Conservation (phyloP, 2,797 vertebrate genomes). For the Tauraco hartlaubi region DNA sequence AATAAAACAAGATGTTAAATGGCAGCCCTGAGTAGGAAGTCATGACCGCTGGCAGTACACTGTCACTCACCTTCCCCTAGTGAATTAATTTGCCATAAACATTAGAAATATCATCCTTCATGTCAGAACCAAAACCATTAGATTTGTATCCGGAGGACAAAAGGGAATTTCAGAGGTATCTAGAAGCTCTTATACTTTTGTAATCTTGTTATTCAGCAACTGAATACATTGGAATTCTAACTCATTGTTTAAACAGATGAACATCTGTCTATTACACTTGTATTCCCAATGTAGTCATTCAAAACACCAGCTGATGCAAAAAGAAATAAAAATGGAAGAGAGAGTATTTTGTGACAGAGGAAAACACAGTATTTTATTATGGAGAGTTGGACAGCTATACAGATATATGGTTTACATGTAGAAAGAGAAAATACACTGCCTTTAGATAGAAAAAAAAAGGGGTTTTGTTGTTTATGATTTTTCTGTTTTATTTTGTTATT, state of each 20-base stretch:
- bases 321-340: not conserved
- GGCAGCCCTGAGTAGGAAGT: constrained; percentile 81
- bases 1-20: constrained; percentile 81
- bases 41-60: constrained; percentile 80
- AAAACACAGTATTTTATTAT: not conserved
- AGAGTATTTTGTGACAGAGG: not conserved
- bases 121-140: constrained; percentile 83
- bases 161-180: constrained; percentile 79
- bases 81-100: constrained; percentile 89
- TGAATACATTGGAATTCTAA: constrained; percentile 36
- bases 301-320: constrained; percentile 54
- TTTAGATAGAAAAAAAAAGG: not conserved
- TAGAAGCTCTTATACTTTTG: constrained; percentile 54
- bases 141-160: constrained; percentile 83
- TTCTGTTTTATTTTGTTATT: not conserved
- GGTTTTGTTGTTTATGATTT: rapidly evolving
- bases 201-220: constrained; percentile 52
- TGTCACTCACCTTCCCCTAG: constrained; percentile 84
- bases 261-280: constrained; percentile 79
- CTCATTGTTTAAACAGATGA: constrained; percentile 74
- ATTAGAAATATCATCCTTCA: constrained; percentile 88
- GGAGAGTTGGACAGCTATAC: not conserved
- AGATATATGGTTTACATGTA: not conserved
- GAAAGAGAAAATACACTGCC: not conserved
- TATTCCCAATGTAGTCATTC: constrained; percentile 26